Base-by-base conservation (phyloP, 2,113 vertebrate species). In the Salvelinus sp. region DNA sequence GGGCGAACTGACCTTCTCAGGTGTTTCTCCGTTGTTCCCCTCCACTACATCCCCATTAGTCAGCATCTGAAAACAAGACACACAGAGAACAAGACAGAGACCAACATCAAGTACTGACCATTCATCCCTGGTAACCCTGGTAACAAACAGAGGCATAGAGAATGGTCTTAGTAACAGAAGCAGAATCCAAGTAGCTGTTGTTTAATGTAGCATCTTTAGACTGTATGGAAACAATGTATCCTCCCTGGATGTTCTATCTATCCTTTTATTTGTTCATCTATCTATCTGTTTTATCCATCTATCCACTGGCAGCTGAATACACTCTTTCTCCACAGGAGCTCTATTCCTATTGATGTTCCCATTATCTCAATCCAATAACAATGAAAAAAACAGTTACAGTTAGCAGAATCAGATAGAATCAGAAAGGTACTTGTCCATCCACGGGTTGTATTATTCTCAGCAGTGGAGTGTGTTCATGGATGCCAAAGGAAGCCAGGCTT, bases 1-100 rank as follows among this genome's bases (percentile, higher is more conserved):
- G n/a, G 20, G 27, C n/a, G 50, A 48, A 54, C 44, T 80, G 83
- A 92, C 91, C 87, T 88, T 89, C 44, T 89, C 83, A 4, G 76
- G 68, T 13, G 25, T 16, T 18, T 82, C 83, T 65, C 69, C 68
- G 47, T 63, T 83, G 22, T 57, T 70, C 22, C 70, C 73, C 23
- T 85, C 79, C 44, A 44, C 66, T 0, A 50, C 63, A 30, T 87
- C 83, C 74, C 74, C 16, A 6, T 67, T 63, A 58, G 48, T 81
- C 30, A 85, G 50, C 76, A 83, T 67, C 81, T 86, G 75, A 70
- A 38, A 33, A 48, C 38, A 14, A 28, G 25, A 66, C 65, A 67
- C 23, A 6, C 23, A 67, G 64, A 66, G 65, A 67, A 38, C 33
- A 9, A 38, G 33, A 38, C 33, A 38, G 38, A 38, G 38, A 38